Evolutionary conservation across 2,113 vertebrate genomes (phyloP).

Genomic region (Myotis lucifugus): DNA sequence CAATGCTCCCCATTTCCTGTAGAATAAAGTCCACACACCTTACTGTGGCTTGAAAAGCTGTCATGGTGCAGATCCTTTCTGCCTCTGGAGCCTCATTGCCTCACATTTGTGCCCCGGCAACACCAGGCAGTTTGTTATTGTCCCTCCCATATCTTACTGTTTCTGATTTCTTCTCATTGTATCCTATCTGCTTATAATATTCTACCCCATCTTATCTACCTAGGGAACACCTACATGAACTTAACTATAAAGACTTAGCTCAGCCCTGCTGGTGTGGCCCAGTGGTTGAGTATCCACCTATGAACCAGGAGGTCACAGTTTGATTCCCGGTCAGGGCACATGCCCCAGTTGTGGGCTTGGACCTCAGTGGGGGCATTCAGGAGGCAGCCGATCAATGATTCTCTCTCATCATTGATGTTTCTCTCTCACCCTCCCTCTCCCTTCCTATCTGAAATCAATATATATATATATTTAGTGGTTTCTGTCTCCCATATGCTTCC

Average conservation of each 20-base stretch:
- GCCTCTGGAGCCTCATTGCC: not conserved
- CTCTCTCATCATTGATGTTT: no score
- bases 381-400: no score
- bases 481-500: not conserved
- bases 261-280: no score
- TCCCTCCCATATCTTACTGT: accelerated
- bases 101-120: not conserved
- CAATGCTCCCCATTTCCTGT: not conserved
- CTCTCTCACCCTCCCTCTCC: no score
- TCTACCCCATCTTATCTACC: not conserved
- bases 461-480: not conserved
- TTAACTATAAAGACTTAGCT: not conserved
- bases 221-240: not conserved
- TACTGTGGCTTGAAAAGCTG: not conserved
- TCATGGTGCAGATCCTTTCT: not conserved
- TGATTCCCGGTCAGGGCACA: no score
- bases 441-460: no score
- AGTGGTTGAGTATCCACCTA: no score
- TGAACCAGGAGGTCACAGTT: no score
- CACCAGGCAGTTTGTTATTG: not conserved
- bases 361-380: no score
- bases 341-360: no score
- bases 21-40: not conserved
- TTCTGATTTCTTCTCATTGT: not conserved
- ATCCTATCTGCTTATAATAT: not conserved